Conservation (phyloP, 2,797 vertebrate species). For the Syncerus caffer region DNA sequence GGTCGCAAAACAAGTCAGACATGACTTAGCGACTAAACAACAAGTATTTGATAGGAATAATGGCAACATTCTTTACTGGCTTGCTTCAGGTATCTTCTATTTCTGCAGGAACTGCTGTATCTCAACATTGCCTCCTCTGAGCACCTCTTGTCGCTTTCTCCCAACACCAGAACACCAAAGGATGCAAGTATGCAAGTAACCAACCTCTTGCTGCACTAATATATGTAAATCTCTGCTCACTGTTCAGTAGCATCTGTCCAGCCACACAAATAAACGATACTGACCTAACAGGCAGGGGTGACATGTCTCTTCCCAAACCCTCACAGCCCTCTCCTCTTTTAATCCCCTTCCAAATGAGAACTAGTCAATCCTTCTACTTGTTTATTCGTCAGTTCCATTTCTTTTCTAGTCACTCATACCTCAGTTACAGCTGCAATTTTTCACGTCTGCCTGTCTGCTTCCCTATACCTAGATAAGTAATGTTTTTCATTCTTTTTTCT, state of each 20-base stretch:
- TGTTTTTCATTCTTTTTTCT: background rate
- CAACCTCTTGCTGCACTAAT: conserved; percentile 18
- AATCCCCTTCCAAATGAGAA: conserved; percentile 41
- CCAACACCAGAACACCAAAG: conserved; percentile 41
- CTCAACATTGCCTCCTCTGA: background rate
- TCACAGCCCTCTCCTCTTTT: conserved; percentile 21
- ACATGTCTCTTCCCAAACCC: conserved; percentile 40
- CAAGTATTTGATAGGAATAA: background rate
- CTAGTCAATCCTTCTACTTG: background rate
- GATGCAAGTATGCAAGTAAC: background rate
- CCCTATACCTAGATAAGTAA: conserved; percentile 44
- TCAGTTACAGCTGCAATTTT: conserved; percentile 50
- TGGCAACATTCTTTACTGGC: background rate
- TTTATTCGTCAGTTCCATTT: conserved; percentile 34
- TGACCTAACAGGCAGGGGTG: background rate
- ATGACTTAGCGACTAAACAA: background rate
- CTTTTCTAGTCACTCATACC: conserved; percentile 56
- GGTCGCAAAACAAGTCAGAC: background rate
- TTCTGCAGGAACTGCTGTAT: conserved; percentile 38
- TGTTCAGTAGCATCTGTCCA: conserved; percentile 42
- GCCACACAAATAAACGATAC: conserved; percentile 41
- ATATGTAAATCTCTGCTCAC: conserved; percentile 33
- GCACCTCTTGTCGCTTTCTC: background rate
- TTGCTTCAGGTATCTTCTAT: conserved; percentile 6
- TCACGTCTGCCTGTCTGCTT: conserved; percentile 54